Percentiles rank a stretch among this genome's conserved stretches.
Conservation (phyloP, 2,113 vertebrate genomes). For the Gracilinanus agilis region DNA sequence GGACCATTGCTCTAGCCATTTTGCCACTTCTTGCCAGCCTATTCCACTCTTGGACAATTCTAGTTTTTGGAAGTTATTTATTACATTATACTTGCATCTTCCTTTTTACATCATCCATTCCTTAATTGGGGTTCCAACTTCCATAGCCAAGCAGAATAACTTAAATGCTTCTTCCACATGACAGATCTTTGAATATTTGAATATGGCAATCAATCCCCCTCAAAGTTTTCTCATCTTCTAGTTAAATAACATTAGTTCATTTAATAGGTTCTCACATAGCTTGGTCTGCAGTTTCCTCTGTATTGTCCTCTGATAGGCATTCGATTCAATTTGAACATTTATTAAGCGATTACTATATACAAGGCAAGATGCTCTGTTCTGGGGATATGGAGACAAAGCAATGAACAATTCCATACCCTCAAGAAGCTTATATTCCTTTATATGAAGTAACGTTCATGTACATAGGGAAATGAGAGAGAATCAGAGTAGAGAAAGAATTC, state of each 20-base stretch:
- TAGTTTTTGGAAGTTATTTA: not conserved
- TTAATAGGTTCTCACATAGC: not conserved
- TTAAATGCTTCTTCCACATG: not conserved
- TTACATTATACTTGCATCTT: not conserved
- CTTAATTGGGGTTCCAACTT: not conserved
- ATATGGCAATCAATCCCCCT: not conserved
- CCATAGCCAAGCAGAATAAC: not conserved
- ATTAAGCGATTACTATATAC: not conserved
- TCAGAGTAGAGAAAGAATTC: not conserved
- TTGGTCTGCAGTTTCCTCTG: not conserved
- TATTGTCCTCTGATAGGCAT: not conserved
- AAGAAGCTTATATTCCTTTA: not conserved
- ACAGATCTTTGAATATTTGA: not conserved
- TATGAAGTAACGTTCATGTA: not conserved
- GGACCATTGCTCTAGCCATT: not conserved
- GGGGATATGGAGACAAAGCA: not conserved
- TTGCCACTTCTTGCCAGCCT: not conserved
- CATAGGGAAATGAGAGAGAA: not conserved
- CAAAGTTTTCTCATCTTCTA: not conserved
- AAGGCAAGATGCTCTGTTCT: not conserved
- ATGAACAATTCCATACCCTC: not conserved
- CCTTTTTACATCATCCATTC: not conserved
- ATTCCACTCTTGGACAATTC: not conserved
- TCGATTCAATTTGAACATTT: not conserved
- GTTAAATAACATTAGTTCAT: not conserved